These are phyloP conservation scores for Arenaria interpres DNA, from an alignment of 2,113 vertebrate species.

Conservation along the genomic window DNA sequence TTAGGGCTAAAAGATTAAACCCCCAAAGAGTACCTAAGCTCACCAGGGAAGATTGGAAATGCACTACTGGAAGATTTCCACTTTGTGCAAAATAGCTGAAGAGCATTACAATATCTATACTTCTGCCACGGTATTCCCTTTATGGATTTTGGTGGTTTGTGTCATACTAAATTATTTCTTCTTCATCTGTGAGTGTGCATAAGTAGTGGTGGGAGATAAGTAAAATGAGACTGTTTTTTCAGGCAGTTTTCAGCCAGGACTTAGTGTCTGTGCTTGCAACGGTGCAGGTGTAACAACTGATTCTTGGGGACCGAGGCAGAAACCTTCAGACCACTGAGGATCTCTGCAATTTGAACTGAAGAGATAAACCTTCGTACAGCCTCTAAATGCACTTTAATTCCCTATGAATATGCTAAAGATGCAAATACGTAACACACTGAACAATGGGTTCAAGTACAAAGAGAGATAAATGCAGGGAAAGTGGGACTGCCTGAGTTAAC, in stretches of 20 bases:
- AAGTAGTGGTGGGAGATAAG: not conserved
- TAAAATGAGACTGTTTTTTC: not conserved
- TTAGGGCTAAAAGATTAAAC: not conserved
- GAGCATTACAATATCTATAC: not conserved
- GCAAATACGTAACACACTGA: not conserved
- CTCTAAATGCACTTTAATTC: not conserved
- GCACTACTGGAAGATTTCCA: not conserved
- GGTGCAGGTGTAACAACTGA: not conserved
- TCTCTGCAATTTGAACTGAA: not conserved
- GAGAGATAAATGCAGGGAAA: not conserved
- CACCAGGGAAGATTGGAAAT: not conserved
- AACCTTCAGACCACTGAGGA: not conserved
- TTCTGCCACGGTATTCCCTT: not conserved
- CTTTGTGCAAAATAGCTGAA: not conserved
- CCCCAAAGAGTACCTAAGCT: not conserved
- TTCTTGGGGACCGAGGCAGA: not conserved
- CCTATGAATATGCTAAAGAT: not conserved
- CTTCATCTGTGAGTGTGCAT: not conserved
- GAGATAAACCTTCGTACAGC: not conserved
- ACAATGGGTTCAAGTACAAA: not conserved
- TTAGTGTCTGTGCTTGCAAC: not conserved
- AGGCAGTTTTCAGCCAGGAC: not conserved
- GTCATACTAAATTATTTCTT: not conserved
- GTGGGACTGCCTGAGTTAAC: not conserved
- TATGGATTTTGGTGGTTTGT: not conserved